phyloP scores from a whole-genome alignment of 2,797 vertebrate genomes.

The Cynopterus sphinx region DNA sequence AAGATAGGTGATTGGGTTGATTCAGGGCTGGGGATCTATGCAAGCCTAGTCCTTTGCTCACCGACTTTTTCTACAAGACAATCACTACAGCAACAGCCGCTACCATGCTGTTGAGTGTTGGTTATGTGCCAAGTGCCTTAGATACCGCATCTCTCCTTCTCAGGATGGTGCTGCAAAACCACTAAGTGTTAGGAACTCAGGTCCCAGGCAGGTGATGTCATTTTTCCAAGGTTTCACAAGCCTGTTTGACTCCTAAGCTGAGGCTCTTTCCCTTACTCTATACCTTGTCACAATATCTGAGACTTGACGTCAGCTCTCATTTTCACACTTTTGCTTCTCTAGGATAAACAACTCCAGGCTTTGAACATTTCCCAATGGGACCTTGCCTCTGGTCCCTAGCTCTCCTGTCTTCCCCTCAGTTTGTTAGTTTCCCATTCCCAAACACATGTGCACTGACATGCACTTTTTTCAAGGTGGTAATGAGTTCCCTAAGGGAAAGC shows the following conservation, averaged over 20 bases:
- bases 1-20: background rate
- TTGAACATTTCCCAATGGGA: background rate
- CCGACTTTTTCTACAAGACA: background rate
- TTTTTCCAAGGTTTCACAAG: background rate
- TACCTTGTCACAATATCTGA: background rate
- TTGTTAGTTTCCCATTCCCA: background rate
- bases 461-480: slow-evolving; percentile 17
- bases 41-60: background rate
- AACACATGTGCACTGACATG: background rate
- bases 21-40: too few relatives aligned
- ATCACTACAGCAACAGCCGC: fast-evolving
- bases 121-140: background rate
- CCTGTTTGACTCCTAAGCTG: background rate
- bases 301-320: background rate
- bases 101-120: too few relatives aligned
- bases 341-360: slow-evolving; percentile 17
- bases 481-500: slow-evolving; percentile 61
- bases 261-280: background rate
- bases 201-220: background rate
- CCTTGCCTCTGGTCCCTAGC: background rate
- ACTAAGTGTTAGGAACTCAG: background rate
- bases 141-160: background rate
- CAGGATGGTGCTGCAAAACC: background rate
- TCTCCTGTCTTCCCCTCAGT: background rate
- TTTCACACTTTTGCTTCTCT: background rate